phyloP scores from a whole-genome alignment of 2,797 vertebrate genomes.

The Mus caroli region DNA sequence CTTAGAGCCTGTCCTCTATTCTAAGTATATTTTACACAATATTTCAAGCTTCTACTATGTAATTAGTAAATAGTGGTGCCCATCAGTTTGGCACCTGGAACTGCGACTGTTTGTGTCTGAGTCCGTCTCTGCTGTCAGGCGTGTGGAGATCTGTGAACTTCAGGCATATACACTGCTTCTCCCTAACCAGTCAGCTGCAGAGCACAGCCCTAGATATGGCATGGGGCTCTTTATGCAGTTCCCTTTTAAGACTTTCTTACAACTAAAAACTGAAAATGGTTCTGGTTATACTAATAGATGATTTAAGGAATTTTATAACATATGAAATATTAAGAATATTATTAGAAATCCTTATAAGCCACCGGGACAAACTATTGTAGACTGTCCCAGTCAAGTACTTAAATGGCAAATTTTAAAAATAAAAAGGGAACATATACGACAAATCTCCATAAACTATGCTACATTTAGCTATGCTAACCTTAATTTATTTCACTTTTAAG shows the following conservation, averaged over 20 bases:
- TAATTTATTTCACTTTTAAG: neutral
- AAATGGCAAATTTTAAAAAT: neutral
- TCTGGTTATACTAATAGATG: neutral
- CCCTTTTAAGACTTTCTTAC: neutral
- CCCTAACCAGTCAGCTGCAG: neutral
- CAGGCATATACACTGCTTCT: neutral
- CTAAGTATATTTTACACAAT: neutral
- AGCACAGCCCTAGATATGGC: neutral
- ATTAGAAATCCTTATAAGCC: neutral
- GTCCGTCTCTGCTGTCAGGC: neutral
- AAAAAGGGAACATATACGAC: neutral
- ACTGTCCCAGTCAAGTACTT: neutral
- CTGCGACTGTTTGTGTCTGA: neutral
- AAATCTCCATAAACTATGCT: neutral
- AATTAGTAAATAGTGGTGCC: neutral
- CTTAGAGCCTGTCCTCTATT: neutral
- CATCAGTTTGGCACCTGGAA: neutral
- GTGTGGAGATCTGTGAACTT: neutral
- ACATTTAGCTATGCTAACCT: neutral
- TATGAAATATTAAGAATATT: neutral
- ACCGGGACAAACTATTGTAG: neutral
- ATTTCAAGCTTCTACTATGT: neutral
- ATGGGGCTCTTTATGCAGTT: neutral
- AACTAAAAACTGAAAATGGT: neutral
- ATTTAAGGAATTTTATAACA: neutral